phyloP scores from a whole-genome alignment of 2,888 invertebrate genomes.

The Volucella inanis region DNA sequence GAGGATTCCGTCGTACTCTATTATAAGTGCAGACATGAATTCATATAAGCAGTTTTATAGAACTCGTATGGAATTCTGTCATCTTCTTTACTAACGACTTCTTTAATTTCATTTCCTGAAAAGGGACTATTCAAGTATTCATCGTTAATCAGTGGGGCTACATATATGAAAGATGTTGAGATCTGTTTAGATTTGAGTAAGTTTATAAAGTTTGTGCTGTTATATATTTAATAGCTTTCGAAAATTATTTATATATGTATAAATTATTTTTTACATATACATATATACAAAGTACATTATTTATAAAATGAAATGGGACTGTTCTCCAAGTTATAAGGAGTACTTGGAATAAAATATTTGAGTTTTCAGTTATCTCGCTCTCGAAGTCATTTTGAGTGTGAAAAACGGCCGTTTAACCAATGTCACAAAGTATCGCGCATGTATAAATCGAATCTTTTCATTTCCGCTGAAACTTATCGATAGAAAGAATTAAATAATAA shows the following conservation, averaged over 20 bases:
- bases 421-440: too few relatives aligned
- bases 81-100: too few relatives aligned
- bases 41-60: too few relatives aligned
- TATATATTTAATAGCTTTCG: neutral
- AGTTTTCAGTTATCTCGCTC: neutral
- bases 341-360: too few relatives aligned
- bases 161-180: neutral
- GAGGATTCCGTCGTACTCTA: too few relatives aligned
- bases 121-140: neutral
- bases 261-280: too few relatives aligned
- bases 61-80: neutral
- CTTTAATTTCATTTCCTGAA: neutral
- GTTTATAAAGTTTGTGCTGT: neutral
- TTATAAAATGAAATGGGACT: too few relatives aligned
- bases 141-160: neutral
- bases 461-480: constrained; percentile 3
- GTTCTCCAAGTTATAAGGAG: too few relatives aligned
- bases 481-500: constrained; percentile 10
- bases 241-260: too few relatives aligned
- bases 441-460: neutral
- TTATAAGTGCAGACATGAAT: too few relatives aligned
- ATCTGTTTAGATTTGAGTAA: neutral
- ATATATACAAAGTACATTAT: too few relatives aligned
- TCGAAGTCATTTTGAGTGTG: neutral
- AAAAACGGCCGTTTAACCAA: too few relatives aligned